A percentile compares a stretch with the other conserved stretches of the same genome.
Conservation (phyloP, 2,888 invertebrate genomes). For the Trisateles emortualis region DNA sequence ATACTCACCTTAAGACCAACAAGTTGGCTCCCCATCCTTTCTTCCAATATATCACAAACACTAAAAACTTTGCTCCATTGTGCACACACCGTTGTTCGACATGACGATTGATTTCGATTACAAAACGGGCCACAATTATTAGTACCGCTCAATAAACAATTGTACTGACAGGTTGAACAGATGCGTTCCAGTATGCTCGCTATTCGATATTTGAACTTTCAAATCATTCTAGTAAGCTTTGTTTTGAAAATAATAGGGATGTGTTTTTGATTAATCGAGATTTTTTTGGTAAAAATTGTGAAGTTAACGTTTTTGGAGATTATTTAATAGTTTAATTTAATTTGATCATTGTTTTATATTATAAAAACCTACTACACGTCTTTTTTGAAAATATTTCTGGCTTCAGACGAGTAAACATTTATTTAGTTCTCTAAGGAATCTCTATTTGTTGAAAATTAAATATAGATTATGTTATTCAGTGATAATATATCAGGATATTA, state of each 20-base stretch:
- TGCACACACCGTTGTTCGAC: conserved; percentile 73
- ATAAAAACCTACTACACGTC: no score
- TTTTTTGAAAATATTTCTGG: no score
- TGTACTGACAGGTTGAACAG: conserved; percentile 61
- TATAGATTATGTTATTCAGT: no score
- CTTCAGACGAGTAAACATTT: no score
- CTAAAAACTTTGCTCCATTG: conserved; percentile 72
- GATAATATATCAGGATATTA: no score
- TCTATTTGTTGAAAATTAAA: no score
- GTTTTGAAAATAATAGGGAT: conserved; percentile 18
- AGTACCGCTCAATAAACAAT: conserved; percentile 61
- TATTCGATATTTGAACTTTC: conserved; percentile 33
- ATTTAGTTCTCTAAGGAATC: no score
- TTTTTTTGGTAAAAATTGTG: conserved; percentile 1
- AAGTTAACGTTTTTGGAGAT: no score
- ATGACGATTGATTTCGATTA: conserved; percentile 79
- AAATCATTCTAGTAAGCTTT: conserved; percentile 29
- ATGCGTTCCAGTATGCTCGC: conserved; percentile 48
- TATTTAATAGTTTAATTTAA: no score
- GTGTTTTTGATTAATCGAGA: conserved; percentile 22
- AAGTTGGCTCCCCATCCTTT: conserved; percentile 14
- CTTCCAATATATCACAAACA: conserved; percentile 54
- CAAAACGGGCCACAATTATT: conserved; percentile 79
- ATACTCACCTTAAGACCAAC: conserved; percentile 3
- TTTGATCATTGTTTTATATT: no score